Conservation (phyloP, 2,888 invertebrate species). For the Eudasyphora cyanicolor region DNA sequence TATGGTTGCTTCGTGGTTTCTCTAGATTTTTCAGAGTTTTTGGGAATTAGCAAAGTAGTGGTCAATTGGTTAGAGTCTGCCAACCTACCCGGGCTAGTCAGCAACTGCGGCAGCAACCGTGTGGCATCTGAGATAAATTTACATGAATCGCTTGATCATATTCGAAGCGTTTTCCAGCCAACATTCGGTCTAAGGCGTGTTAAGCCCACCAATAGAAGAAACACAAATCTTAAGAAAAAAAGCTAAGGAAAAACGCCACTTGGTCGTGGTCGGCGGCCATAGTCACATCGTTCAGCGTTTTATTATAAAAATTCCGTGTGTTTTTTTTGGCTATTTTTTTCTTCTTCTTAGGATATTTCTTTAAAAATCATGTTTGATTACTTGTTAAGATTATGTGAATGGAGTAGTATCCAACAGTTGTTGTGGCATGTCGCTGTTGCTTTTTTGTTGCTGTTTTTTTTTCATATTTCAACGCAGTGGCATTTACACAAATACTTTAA, state of each 20-base stretch:
- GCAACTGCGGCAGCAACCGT: conserved; percentile 47
- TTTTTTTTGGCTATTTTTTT: conserved; percentile 39
- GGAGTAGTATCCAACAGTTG: not conserved
- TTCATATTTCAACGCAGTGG: conserved; percentile 65
- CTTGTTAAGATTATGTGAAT: conserved; percentile 64
- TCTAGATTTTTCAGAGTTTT: not conserved
- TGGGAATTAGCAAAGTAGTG: conserved; percentile 3
- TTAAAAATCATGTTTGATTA: conserved; percentile 61
- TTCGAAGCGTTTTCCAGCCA: conserved; percentile 14
- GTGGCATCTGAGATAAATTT: conserved; percentile 63
- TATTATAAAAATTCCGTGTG: conserved; percentile 28
- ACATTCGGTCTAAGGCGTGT: conserved; percentile 63
- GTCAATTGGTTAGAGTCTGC: conserved; percentile 11
- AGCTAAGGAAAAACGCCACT: not conserved
- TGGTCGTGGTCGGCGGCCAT: not conserved
- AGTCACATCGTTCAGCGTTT: not conserved
- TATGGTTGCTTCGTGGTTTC: conserved; percentile 41
- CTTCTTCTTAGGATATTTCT: not conserved
- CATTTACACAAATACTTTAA: conserved; percentile 64
- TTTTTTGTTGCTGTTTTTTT: conserved; percentile 42
- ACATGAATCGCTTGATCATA: conserved; percentile 61
- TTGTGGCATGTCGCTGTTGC: not conserved
- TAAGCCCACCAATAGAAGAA: conserved; percentile 31
- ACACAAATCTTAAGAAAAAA: not conserved
- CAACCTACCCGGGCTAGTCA: not conserved